These are phyloP conservation scores for Leptinotarsa tumamoca DNA, from an alignment of 2,888 invertebrate genomes.

Conservation along the genomic window DNA sequence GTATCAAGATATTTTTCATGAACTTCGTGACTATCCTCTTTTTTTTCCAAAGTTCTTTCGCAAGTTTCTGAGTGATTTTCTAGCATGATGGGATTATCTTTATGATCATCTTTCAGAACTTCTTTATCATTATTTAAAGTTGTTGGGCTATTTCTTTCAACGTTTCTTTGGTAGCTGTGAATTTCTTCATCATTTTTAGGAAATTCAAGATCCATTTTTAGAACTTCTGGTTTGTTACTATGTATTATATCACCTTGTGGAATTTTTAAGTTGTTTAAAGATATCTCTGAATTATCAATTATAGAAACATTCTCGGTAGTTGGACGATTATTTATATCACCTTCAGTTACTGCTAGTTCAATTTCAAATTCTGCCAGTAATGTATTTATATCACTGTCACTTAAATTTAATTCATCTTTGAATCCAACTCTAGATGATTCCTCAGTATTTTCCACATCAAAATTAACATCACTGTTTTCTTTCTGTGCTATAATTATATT, in stretches of 20 bases:
- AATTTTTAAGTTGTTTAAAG: not conserved
- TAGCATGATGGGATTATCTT: not conserved
- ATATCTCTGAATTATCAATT: not conserved
- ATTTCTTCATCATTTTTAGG: not conserved
- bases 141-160: too few relatives aligned
- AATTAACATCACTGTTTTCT: not conserved
- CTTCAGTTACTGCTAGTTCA: constrained; percentile 48
- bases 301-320: not conserved
- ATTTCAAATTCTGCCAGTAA: constrained; percentile 42
- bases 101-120: not conserved
- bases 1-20: not conserved
- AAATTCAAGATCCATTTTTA: not conserved
- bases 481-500: not conserved
- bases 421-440: constrained; percentile 54
- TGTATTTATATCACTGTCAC: constrained; percentile 47
- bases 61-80: not conserved
- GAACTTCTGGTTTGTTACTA: not conserved
- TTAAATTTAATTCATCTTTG: constrained; percentile 58
- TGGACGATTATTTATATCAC: constrained; percentile 57
- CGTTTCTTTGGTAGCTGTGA: too few relatives aligned
- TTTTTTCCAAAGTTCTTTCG: not conserved
- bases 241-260: not conserved
- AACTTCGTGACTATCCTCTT: not conserved
- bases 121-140: not conserved
- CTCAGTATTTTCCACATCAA: not conserved